These are phyloP conservation scores for Rhopalosiphum maidis DNA, from an alignment of 1,140 invertebrate genomes.

Conservation along the genomic window DNA sequence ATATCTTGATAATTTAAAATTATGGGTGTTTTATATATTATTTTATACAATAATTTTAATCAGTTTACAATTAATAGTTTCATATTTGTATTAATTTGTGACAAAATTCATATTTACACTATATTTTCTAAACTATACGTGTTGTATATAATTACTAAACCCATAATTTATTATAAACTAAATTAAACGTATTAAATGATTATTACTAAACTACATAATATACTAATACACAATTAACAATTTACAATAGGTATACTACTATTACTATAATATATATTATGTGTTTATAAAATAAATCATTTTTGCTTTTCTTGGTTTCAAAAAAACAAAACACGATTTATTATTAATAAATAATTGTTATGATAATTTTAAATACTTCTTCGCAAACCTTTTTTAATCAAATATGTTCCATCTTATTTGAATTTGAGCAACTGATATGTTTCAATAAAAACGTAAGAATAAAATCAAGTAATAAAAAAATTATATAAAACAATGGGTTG, in stretches of 20 bases:
- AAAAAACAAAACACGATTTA: conserved; percentile 18
- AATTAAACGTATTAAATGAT: not conserved
- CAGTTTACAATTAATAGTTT: not conserved
- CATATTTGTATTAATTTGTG: not conserved
- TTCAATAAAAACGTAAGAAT: conserved; percentile 23
- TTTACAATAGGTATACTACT: not conserved
- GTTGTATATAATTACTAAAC: not conserved
- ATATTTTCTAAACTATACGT: not conserved
- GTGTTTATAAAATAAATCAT: not conserved
- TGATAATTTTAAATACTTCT: not conserved
- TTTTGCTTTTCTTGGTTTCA: not conserved
- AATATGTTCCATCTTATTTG: not conserved
- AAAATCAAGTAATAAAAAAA: conserved; percentile 25
- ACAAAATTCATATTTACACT: not conserved
- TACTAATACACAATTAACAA: conserved; percentile 7
- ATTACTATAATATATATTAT: not conserved
- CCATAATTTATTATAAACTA: conserved; percentile 26
- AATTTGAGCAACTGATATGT: conserved; percentile 34
- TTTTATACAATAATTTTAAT: conserved; percentile 27
- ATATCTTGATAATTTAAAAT: not conserved
- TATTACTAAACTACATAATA: not conserved
- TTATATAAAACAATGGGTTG: conserved; percentile 16
- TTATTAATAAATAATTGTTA: conserved; percentile 33
- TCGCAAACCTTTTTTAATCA: not conserved
- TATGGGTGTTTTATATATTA: not conserved